Base-by-base conservation (phyloP, 2,888 invertebrate species). In the Cheilosia soror region DNA sequence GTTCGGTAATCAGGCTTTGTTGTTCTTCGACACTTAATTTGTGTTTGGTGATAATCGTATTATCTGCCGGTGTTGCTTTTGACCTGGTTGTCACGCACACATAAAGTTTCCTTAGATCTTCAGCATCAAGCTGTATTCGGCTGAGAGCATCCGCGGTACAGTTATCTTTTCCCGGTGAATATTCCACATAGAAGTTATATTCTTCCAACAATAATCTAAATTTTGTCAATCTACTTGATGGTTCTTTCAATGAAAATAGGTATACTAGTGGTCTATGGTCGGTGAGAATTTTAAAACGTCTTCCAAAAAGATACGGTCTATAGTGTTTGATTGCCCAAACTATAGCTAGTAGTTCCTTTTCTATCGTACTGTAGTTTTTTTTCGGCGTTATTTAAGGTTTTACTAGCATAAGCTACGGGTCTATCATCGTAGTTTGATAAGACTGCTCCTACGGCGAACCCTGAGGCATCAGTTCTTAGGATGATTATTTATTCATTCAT, bases 381-480 rank as follows among this genome's bases (percentile, higher is more conserved):
- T 13, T 51, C 51, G 51, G 9, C 51, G 7, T 27, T 51, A 27
- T 27, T 51, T 25, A 51, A 25, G 20, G 51, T 20, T 20, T 27
- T 20, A 47, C 47, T 47, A 29, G 29, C 29, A 29, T 29, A 29
- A 29, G 29, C 29, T 29, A 29, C 29, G 0, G 4, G 4, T 1
- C 5, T 5, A 5, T 29, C 29, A 29, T 29, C 20, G 5, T 29
- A 31, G 31, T 31, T 31, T 31, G 31, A 31, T 31, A 31, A 31
- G 31, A 31, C 31, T 31, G 31, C 31, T 31, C 31, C 31, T 31
- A 31, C 20, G 25, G 20, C 49, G 7, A 49, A 20, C n/a, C 49
- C 20, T 49, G 49, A 49, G 4, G 51, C 51, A 51, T 51, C 51
- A 25, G 51, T 51, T 51, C 25, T 7, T 51, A 27, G 25, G 9